Conservation (phyloP, 2,113 vertebrate species). For the Aviceda subcristata region DNA sequence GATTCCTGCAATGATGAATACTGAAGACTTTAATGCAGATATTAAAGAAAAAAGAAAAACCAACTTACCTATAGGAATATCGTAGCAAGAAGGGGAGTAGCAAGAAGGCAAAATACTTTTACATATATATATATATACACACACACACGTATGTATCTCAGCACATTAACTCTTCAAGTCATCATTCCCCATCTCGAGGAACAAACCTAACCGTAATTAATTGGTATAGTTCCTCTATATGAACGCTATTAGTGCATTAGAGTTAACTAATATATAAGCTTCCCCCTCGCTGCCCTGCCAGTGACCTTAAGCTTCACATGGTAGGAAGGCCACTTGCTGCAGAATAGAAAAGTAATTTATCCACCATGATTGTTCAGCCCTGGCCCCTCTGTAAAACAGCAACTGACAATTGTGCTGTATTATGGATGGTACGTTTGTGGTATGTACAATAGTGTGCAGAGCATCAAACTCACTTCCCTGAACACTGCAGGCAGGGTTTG, state of each 20-base stretch:
- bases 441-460: slow-evolving; percentile 8
- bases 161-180: neutral
- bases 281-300: slow-evolving; percentile 41
- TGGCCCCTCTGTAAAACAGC: slow-evolving; percentile 59
- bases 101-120: neutral
- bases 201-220: slow-evolving; percentile 10
- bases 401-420: slow-evolving; percentile 59
- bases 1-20: neutral
- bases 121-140: neutral
- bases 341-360: slow-evolving; percentile 66
- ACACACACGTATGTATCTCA: neutral
- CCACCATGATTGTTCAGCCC: slow-evolving; percentile 37
- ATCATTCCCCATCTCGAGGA: neutral
- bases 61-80: neutral
- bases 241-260: slow-evolving; percentile 49
- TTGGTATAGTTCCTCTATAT: slow-evolving; percentile 23
- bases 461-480: slow-evolving; percentile 1
- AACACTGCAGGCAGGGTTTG: slow-evolving; percentile 7
- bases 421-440: slow-evolving; percentile 48
- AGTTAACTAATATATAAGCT: slow-evolving; percentile 57
- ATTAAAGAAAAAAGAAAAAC: neutral
- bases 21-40: neutral
- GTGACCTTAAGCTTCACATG: slow-evolving; percentile 61
- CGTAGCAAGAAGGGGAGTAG: neutral
- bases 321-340: slow-evolving; percentile 61